Base-by-base conservation (phyloP, 2,888 invertebrate genomes). In the Apantesis nais region DNA sequence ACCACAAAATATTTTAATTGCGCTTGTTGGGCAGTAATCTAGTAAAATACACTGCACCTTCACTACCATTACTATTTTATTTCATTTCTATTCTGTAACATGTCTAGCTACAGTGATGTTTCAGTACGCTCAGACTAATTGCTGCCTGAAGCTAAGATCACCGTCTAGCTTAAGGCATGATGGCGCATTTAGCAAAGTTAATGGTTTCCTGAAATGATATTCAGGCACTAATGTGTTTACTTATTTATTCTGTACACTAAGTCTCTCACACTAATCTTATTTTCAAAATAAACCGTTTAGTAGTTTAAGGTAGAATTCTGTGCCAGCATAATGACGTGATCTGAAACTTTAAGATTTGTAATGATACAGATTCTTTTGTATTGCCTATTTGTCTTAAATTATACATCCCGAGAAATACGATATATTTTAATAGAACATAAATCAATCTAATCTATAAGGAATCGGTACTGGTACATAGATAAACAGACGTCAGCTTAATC, bases 141-240 rank as follows among this genome's bases (percentile, higher is more conserved):
- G 61, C 39, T 44, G 37, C n/a, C 65, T 65, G 65, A 34, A 64
- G 65, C 70, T 70, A 61, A 66, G 48, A 29, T 58, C 39, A 39
- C 55, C 39, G 25, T 37, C 31, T 62, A 66, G 70, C 61, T 66
- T 62, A 66, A 31, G 65, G 48, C 70, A 70, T 62, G 66, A 66
- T 66, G 14, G 60, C 31, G 66, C 66, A 70, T 70, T 65, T 48
- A 37, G 34, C 29, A 29, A 61, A 37, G 22, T 70, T 65, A 70
- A 60, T 66, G 37, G 65, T 66, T 60, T 25, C 22, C 41, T 19
- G 52, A 31, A 19, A 34, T 52, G 16, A 37, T 55, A 66, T 66
- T 66, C n/a, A 25, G 34, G 34, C 37, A 52, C 9, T 60, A 58
- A 58, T 29, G 58, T 58, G 29, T 58, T 58, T 58, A 58, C 29